These are phyloP conservation scores for Chloropsis hardwickii DNA, from an alignment of 2,113 vertebrate species.

Conservation along the genomic window DNA sequence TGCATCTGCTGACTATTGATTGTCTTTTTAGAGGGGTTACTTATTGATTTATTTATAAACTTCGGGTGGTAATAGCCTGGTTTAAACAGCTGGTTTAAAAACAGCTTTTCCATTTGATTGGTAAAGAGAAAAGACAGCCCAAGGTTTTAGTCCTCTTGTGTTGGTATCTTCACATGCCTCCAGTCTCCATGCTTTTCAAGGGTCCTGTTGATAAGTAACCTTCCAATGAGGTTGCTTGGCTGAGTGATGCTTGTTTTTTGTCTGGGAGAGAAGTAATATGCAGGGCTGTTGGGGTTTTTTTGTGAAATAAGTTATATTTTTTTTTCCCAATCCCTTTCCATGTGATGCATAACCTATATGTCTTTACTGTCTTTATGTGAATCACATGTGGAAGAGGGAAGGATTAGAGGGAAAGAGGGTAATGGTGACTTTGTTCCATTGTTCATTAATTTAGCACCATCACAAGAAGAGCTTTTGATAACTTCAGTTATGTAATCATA, in stretches of 20 bases:
- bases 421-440: neutral
- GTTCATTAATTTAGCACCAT: neutral
- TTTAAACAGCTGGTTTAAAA: slow-evolving; percentile 34
- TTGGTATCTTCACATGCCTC: neutral
- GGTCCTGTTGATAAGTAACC: neutral
- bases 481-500: neutral
- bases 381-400: neutral
- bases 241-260: neutral
- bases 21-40: slow-evolving; percentile 27
- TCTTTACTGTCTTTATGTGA: neutral
- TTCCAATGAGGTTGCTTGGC: neutral
- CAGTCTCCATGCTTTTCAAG: neutral
- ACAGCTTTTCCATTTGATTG: neutral
- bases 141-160: neutral
- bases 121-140: neutral
- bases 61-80: neutral
- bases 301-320: neutral
- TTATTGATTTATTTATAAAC: slow-evolving; percentile 53
- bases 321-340: neutral
- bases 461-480: neutral
- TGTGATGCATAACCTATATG: neutral
- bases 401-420: neutral
- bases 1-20: slow-evolving; percentile 11
- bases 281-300: neutral
- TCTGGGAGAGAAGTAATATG: neutral